Conservation (phyloP, 2,113 vertebrate genomes). For the Aptenodytes patagonicus region DNA sequence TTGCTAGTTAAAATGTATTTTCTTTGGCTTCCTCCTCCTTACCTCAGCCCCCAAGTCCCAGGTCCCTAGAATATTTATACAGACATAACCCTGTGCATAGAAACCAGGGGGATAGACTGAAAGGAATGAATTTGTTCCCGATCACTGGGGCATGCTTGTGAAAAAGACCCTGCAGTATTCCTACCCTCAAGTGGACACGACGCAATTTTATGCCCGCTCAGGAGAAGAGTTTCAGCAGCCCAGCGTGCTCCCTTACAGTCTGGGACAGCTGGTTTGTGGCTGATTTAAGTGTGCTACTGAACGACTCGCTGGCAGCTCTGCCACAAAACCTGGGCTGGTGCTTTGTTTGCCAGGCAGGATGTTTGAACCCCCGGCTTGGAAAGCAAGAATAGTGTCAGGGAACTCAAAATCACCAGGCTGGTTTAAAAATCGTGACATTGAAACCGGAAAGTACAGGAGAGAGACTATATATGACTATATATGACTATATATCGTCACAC, state of each 20-base stretch:
- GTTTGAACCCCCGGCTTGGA: neutral
- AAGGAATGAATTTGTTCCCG: constrained; percentile 30
- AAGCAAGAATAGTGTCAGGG: neutral
- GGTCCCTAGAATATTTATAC: constrained; percentile 49
- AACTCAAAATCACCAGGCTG: neutral
- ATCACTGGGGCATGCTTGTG: constrained; percentile 27
- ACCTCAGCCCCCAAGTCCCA: constrained; percentile 16
- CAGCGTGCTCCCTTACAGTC: neutral
- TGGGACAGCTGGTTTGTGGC: neutral
- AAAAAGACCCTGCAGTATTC: constrained; percentile 44
- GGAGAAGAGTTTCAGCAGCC: constrained; percentile 20
- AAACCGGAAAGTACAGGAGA: neutral
- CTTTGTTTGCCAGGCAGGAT: neutral
- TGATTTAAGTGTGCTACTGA: neutral
- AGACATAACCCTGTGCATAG: constrained; percentile 9
- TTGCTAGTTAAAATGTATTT: constrained; percentile 55
- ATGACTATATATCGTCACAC: too few relatives aligned
- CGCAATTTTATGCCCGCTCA: neutral
- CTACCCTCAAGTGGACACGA: constrained; percentile 9
- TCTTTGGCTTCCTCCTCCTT: constrained; percentile 4
- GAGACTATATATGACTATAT: neutral
- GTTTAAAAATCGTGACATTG: neutral
- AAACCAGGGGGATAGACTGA: constrained; percentile 8
- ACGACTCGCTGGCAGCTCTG: rapidly evolving
- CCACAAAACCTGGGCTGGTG: neutral